Evolutionary conservation across 2,113 vertebrate genomes (phyloP), one percentile per base, ranked within the genome.

Genomic region (Myrmecophaga tridactyla): DNA sequence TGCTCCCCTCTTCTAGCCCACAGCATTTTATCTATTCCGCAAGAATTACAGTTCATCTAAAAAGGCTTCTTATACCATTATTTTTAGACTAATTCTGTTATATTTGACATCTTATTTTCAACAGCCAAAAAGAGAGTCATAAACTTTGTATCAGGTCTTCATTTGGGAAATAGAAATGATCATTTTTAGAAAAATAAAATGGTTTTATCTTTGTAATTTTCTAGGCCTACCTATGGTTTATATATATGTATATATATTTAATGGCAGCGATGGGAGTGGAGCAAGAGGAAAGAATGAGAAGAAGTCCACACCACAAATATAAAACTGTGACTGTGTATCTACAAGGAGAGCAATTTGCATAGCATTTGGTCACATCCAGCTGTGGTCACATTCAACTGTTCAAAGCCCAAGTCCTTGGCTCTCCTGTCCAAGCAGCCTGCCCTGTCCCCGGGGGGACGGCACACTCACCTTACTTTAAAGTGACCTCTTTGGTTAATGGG

Each of bases 21-120:
- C 53, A 89, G 95, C 53, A 0, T 58, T 96, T 95, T 82, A 76
- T 94, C 69, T 96, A 48, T 92, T 96, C 78, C 86, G 86, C 69
- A 86, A 89, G 78, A 76, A 76, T 80, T 92, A 89, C 4, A 75
- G 82, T 91, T 96, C 69, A 86, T 86, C 67, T 83, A 75, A 86
- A 94, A 94, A 94, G 67, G 12, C 58, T 58, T 77, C 39, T n/a
- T 11, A 75, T 89, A 48, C 36, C 9, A 51, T 51, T 86, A 69
- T 78, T 90, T 96, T 94, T 86, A 92, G 51, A 31, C 21, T 80
- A 93, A 7, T 69, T 86, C 13, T 73, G 65, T 89, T 48, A 48
- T 15, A 63, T 70, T 95, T 29, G 31, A 23, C 94, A 73, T 72
- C 8, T 82, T 92, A 62, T 92, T 88, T 92, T 87, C 70, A 89